Conservation (phyloP, 2,888 invertebrate species). For the Pilophorus perplexus region DNA sequence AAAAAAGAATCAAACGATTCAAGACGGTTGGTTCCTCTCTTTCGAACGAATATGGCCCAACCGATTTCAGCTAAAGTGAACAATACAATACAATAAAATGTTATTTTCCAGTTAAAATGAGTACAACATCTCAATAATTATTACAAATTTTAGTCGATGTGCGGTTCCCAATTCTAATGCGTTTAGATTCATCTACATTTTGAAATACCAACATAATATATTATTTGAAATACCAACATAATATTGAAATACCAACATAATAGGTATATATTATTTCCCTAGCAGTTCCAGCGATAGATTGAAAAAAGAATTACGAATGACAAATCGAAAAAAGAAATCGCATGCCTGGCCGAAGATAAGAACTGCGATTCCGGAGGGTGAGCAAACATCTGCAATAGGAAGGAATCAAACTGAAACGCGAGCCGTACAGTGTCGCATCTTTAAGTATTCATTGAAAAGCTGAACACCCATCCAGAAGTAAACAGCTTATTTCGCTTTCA, state of each 20-base stretch:
- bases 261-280: too few species aligned
- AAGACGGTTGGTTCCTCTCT: slow-evolving; percentile 21
- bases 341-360: neutral
- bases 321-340: neutral
- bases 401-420: slow-evolving; percentile 29
- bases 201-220: too few species aligned
- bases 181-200: too few species aligned
- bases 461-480: slow-evolving; percentile 34
- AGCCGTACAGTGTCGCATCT: slow-evolving; percentile 30
- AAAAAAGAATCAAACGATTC: slow-evolving; percentile 22
- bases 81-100: too few species aligned
- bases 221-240: too few species aligned
- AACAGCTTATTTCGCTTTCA: slow-evolving; percentile 42
- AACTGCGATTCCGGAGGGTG: slow-evolving; percentile 28
- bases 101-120: too few species aligned
- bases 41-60: slow-evolving; percentile 4
- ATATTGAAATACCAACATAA: too few species aligned
- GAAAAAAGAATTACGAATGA: too few species aligned
- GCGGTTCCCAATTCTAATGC: too few species aligned
- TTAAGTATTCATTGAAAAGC: slow-evolving; percentile 37
- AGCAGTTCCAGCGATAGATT: too few species aligned
- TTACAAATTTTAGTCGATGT: too few species aligned
- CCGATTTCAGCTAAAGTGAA: slow-evolving; percentile 20
- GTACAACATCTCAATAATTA: too few species aligned
- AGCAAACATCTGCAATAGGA: slow-evolving; percentile 18